phyloP scores from a whole-genome alignment of 2,888 invertebrate species.

The Ophioninae sp. region DNA sequence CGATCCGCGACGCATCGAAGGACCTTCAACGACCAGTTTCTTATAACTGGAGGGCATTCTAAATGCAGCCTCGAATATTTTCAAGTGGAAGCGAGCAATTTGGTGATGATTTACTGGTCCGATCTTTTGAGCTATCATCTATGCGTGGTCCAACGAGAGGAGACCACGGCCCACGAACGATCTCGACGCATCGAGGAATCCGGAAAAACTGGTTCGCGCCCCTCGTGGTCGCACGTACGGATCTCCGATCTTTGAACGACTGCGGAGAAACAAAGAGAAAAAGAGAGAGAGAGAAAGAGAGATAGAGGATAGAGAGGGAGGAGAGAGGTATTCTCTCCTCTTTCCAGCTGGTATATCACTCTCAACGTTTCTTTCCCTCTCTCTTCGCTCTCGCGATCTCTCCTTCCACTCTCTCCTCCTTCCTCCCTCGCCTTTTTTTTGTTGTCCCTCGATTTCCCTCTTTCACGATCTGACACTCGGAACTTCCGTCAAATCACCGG shows the following conservation, averaged over 20 bases:
- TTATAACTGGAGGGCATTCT: slow-evolving; percentile 61
- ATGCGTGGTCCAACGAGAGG: slow-evolving; percentile 3
- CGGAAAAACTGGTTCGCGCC: slow-evolving; percentile 60
- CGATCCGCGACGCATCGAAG: slow-evolving; percentile 49
- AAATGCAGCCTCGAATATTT: not conserved
- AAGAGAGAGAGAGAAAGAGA: slow-evolving; percentile 3
- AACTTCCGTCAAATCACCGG: slow-evolving; percentile 33
- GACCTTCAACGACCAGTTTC: slow-evolving; percentile 56
- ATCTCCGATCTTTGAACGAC: slow-evolving; percentile 40
- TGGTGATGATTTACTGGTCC: not conserved
- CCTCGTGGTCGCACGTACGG: slow-evolving; percentile 16
- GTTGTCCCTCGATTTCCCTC: not conserved
- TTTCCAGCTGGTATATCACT: not conserved
- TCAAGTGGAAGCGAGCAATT: not conserved
- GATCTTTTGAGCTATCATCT: not conserved
- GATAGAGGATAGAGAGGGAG: slow-evolving; percentile 12
- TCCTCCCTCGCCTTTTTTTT: not conserved
- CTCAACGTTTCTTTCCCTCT: not conserved
- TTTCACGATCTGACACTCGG: not conserved
- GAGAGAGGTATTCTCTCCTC: not conserved
- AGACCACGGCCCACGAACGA: slow-evolving; percentile 24
- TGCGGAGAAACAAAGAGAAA: not conserved
- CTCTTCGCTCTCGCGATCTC: not conserved
- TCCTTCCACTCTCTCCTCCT: not conserved
- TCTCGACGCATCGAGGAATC: slow-evolving; percentile 55